Conservation (phyloP, 2,797 vertebrate genomes). For the Sebastes goodei region DNA sequence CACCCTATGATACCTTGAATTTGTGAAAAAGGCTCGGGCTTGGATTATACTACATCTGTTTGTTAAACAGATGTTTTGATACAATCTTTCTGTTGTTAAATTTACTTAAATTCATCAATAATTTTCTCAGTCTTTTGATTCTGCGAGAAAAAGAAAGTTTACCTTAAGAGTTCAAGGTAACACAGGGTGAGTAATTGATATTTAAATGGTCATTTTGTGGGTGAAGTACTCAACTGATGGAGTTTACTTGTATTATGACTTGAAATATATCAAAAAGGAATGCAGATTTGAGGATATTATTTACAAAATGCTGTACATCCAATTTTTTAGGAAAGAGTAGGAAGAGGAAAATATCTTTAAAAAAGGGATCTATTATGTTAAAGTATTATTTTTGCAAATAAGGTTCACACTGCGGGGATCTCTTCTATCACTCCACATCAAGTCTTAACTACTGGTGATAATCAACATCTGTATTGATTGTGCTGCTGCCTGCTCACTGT, state of each 20-base stretch:
- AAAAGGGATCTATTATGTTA: neutral
- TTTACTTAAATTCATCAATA: too few species aligned
- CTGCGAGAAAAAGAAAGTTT: neutral
- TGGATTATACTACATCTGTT: too few species aligned
- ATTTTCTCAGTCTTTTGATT: fast-evolving
- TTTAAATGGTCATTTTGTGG: neutral
- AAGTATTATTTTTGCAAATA: neutral
- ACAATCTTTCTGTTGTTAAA: fast-evolving
- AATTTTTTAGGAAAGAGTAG: neutral
- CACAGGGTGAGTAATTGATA: neutral
- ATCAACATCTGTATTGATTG: constrained; percentile 35
- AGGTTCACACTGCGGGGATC: neutral
- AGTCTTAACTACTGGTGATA: neutral
- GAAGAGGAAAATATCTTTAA: neutral
- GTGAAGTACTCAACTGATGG: neutral
- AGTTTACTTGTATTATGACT: neutral
- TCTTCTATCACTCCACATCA: neutral
- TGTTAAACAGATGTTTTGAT: too few species aligned
- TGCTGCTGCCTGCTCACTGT: constrained; percentile 27
- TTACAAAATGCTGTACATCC: constrained; percentile 4
- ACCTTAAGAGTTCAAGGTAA: neutral
- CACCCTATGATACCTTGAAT: neutral
- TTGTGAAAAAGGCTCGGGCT: fast-evolving
- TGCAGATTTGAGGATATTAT: neutral
- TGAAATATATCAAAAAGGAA: constrained; percentile 19